Evolutionary conservation across 2,888 invertebrate genomes (phyloP), one percentile per base, ranked within the genome.

Genomic region (Microplitis deprimator): DNA sequence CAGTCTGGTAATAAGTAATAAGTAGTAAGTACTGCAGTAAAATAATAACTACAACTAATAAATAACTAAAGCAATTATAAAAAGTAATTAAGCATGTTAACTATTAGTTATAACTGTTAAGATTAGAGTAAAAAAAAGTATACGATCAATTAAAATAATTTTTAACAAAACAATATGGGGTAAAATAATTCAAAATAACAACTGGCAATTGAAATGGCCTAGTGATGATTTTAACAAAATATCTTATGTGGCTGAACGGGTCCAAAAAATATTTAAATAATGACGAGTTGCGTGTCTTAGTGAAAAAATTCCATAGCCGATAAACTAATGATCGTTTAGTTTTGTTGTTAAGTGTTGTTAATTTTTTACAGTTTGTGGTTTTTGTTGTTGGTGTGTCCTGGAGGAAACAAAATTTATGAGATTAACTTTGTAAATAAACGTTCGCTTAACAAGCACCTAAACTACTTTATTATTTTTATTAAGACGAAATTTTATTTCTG

Each of bases 301-400:
- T 78, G 79, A 88, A 80, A 79, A 85, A 81, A 83, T 83, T 85
- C 87, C 89, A 87, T 81, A 88, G 84, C 83, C 85, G 80, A 76
- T 80, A 82, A 84, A 79, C 79, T 77, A 82, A 84, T 79, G 81
- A 77, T 82, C 71, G 50, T 50, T 50, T 13, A 13, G 50, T 50
- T 83, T 74, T 82, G 77, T 82, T 83, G 74, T 82, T 85, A 83
- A 79, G 75, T 71, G 82, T 79, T 79, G 81, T 82, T 78, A 81
- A 79, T 83, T 85, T 83, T 80, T 76, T 83, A 84, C 80, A 81
- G 77, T 83, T 85, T 86, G 83, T 82, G 75, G 29, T 29, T 29
- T 29, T 29, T 29, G 29, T 29, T 29, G 83, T 77, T 79, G 83
- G 75, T 75, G 81, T 82, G 79, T 83, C 89, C 89, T 89, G 84